phyloP scores from a whole-genome alignment of 1,140 invertebrate species.

The Oryzaephilus surinamensis region DNA sequence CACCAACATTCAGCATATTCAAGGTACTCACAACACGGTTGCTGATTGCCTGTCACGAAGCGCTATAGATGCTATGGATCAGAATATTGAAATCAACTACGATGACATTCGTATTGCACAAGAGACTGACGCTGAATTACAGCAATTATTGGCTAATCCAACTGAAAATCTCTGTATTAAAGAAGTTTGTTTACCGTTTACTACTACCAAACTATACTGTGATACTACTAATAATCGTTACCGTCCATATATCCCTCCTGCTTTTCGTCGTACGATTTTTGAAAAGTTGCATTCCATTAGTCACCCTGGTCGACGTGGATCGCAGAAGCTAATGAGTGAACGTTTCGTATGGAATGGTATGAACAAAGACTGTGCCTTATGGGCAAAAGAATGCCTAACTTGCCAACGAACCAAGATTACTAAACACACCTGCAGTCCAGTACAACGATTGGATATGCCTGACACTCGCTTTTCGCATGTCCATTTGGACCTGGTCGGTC shows the following conservation, averaged over 20 bases:
- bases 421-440: constrained; percentile 5
- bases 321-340: neutral
- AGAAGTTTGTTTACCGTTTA: too few species aligned
- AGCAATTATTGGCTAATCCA: neutral
- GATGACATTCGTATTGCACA: neutral
- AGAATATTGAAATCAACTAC: neutral
- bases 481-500: constrained; percentile 29
- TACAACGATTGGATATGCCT: constrained; percentile 16
- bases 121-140: neutral
- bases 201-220: neutral
- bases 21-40: constrained; percentile 25
- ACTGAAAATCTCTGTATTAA: too few species aligned
- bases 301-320: neutral
- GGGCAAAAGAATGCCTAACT: neutral
- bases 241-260: neutral
- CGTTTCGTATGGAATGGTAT: constrained; percentile 1
- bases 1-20: constrained; percentile 30
- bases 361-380: neutral
- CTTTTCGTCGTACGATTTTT: neutral
- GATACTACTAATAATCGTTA: neutral
- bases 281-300: neutral
- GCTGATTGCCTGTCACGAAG: constrained; percentile 27
- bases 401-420: neutral
- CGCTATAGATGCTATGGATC: neutral
- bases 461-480: constrained; percentile 18